Conservation (phyloP, 2,888 invertebrate genomes). For the Epistrophe grossulariae region DNA sequence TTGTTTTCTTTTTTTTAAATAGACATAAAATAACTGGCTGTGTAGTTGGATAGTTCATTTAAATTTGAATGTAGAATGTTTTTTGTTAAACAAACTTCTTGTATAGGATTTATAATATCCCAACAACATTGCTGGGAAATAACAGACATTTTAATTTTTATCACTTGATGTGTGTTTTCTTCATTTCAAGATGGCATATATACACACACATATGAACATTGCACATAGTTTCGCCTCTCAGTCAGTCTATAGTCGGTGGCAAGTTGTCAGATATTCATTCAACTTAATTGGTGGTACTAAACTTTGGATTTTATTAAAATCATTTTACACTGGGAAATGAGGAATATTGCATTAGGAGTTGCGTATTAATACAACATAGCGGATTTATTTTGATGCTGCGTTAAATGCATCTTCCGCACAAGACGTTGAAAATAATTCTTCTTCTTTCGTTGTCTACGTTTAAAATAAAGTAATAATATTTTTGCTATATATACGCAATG, state of each 20-base stretch:
- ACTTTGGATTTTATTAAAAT: slow-evolving; percentile 66
- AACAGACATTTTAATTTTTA: neutral
- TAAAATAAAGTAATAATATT: neutral
- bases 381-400: slow-evolving; percentile 44
- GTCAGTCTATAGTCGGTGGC: slow-evolving; percentile 32
- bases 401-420: slow-evolving; percentile 12
- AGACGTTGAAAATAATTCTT: neutral
- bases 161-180: slow-evolving; percentile 37
- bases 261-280: slow-evolving; percentile 15
- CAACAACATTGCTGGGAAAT: slow-evolving; percentile 6
- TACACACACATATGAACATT: neutral
- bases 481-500: neutral
- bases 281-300: slow-evolving; percentile 66
- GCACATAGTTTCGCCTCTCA: neutral
- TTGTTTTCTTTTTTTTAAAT: too few relatives aligned
- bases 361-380: slow-evolving; percentile 31
- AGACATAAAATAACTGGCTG: neutral
- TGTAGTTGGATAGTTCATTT: slow-evolving; percentile 10
- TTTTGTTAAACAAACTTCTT: too few relatives aligned
- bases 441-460: slow-evolving; percentile 3
- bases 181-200: neutral
- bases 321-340: slow-evolving; percentile 38
- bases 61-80: neutral
- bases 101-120: neutral
- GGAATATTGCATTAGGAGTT: slow-evolving; percentile 55